Percentiles rank a stretch among this genome's conserved stretches.
phyloP scores from a whole-genome alignment of 2,113 vertebrate species.

The Brachionichthys hirsutus region DNA sequence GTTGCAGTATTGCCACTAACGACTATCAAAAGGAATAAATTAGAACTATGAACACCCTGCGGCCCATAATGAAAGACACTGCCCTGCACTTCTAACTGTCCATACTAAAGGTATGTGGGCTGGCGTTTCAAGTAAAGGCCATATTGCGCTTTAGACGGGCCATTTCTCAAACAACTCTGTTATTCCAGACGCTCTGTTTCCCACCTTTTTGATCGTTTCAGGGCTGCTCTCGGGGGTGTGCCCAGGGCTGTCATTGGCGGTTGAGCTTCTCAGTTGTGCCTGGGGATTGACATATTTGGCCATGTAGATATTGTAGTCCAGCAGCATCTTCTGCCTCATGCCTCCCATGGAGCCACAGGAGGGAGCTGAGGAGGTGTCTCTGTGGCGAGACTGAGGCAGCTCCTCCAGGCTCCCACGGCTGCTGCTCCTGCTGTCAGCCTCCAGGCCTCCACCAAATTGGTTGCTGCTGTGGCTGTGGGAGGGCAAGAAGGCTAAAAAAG shows the following conservation, averaged over 20 bases:
- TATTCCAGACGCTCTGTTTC: neutral
- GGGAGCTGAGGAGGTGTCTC: conserved; percentile 69
- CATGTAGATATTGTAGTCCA: conserved; percentile 95
- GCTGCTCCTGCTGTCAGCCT: conserved; percentile 87
- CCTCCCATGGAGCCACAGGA: conserved; percentile 54
- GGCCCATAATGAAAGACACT: too few species aligned
- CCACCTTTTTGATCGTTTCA: conserved; percentile 87
- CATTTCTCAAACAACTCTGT: neutral
- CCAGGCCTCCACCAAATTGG: conserved; percentile 77
- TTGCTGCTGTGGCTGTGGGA: conserved; percentile 77
- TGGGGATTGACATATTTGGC: conserved; percentile 86
- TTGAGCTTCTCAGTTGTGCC: conserved; percentile 75
- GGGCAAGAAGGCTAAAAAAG: conserved; percentile 79
- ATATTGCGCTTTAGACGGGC: too few species aligned
- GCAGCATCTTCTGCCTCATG: conserved; percentile 84
- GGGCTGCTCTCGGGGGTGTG: conserved; percentile 91
- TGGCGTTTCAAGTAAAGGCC: too few species aligned
- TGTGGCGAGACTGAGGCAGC: conserved; percentile 81
- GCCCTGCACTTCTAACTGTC: too few species aligned
- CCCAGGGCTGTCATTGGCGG: conserved; percentile 75
- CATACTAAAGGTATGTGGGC: too few species aligned
- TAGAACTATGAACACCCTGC: too few species aligned
- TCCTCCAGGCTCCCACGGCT: conserved; percentile 91
- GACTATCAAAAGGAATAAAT: too few species aligned
- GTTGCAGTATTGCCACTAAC: too few species aligned